Percentiles rank a stretch among this genome's conserved stretches.
These are phyloP conservation scores for Nothocercus julius DNA, from an alignment of 2,113 vertebrate genomes.

Conservation along the genomic window DNA sequence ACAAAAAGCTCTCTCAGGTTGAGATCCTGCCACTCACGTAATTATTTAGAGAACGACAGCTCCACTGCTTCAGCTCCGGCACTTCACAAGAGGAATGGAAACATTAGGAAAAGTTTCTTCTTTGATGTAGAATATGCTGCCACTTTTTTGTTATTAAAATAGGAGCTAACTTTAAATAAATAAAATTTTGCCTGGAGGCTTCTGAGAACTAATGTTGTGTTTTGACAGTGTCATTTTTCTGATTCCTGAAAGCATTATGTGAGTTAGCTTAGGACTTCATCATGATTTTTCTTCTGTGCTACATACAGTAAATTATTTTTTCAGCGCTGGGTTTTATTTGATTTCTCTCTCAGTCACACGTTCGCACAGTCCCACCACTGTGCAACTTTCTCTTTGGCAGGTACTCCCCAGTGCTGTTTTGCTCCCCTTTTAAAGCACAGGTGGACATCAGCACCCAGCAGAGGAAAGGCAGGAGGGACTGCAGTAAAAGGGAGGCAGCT, in stretches of 20 bases:
- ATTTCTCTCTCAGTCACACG: conserved; percentile 12
- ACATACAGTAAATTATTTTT: conserved; percentile 50
- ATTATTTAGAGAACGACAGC: conserved; percentile 64
- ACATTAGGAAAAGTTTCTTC: conserved; percentile 76
- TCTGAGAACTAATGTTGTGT: conserved; percentile 78
- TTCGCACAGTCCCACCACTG: background rate
- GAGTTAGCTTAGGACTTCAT: conserved; percentile 68
- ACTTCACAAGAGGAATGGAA: conserved; percentile 75
- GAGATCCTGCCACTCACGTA: conserved; percentile 59
- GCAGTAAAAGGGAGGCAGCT: background rate
- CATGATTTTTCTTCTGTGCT: conserved; percentile 62
- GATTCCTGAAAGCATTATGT: conserved; percentile 71
- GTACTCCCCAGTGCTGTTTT: background rate
- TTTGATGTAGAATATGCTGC: conserved; percentile 76
- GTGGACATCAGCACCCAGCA: background rate
- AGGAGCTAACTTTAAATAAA: conserved; percentile 82
- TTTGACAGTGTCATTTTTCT: conserved; percentile 76
- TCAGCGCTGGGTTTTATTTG: conserved; percentile 56
- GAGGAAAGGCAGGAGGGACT: background rate
- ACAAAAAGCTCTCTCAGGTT: conserved; percentile 67
- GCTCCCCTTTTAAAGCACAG: background rate
- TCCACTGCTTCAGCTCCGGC: conserved; percentile 26
- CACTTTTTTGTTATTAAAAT: conserved; percentile 79
- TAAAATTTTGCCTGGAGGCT: conserved; percentile 79
- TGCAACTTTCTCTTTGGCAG: conserved; percentile 15